These are phyloP conservation scores for Phyllotis vaccarum DNA, from an alignment of 2,797 vertebrate genomes.

Conservation along the genomic window DNA sequence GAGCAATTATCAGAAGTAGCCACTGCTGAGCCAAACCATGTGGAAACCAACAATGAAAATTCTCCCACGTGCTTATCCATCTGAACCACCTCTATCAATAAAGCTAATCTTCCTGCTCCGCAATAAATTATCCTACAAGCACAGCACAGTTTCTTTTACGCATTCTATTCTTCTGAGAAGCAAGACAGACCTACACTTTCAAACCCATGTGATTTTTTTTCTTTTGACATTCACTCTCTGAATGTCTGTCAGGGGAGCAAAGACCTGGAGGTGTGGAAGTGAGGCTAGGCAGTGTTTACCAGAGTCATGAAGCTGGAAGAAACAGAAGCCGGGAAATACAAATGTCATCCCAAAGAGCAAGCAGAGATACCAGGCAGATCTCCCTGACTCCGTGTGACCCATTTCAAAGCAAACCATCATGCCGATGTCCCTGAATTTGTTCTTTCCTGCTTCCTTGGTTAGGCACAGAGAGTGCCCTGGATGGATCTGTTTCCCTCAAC, in stretches of 20 bases:
- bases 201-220: not conserved
- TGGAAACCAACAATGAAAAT: not conserved
- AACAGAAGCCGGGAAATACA: not conserved
- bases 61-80: not conserved
- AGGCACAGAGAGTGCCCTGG: not conserved
- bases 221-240: not conserved
- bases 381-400: not conserved
- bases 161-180: not conserved
- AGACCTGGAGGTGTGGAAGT: accelerated
- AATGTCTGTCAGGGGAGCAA: not conserved
- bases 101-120: not conserved
- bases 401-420: not conserved
- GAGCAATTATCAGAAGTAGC: not conserved
- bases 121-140: not conserved
- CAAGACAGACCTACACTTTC: not conserved
- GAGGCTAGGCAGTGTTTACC: not conserved
- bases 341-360: not conserved
- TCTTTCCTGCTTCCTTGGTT: not conserved
- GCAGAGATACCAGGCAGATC: not conserved
- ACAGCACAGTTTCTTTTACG: not conserved
- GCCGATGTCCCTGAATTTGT: not conserved
- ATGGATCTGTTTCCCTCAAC: slow-evolving; percentile 49
- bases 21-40: not conserved
- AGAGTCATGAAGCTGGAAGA: not conserved
- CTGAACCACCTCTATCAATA: not conserved